These are phyloP conservation scores for Eublepharis macularius DNA, from an alignment of 2,113 vertebrate genomes.

Conservation along the genomic window DNA sequence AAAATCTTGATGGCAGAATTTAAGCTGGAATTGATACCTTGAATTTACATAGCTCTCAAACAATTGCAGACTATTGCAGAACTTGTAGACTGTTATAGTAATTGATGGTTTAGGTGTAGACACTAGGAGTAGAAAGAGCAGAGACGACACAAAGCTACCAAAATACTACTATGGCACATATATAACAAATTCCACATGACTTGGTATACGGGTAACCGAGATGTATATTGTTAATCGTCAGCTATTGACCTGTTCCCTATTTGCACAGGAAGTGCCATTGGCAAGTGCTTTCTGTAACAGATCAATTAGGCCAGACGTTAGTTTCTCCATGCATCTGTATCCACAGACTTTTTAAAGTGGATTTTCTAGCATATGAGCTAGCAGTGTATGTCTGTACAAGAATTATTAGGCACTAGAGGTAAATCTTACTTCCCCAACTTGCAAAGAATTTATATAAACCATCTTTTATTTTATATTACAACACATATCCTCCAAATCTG, in stretches of 20 bases:
- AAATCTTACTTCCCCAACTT: not conserved
- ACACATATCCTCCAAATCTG: not conserved
- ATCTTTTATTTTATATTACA: slow-evolving; percentile 31
- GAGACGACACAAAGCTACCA: no score
- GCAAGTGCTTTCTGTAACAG: not conserved
- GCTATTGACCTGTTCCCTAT: not conserved
- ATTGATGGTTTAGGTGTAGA: not conserved
- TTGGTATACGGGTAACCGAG: no score
- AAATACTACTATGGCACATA: no score
- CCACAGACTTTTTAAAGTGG: not conserved
- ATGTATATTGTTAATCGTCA: no score
- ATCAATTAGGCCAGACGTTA: not conserved
- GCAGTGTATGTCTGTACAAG: not conserved
- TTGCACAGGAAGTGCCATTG: not conserved
- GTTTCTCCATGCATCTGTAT: not conserved
- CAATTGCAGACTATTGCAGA: not conserved
- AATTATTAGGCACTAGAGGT: not conserved
- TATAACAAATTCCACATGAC: no score
- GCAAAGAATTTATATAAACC: not conserved
- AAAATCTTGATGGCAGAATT: not conserved
- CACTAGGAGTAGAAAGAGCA: not conserved
- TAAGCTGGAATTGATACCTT: not conserved
- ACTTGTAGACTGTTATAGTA: not conserved
- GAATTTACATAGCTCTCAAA: not conserved
- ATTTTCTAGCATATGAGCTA: not conserved